Conservation (phyloP, 2,888 invertebrate species). For the Plagodis pulveraria region DNA sequence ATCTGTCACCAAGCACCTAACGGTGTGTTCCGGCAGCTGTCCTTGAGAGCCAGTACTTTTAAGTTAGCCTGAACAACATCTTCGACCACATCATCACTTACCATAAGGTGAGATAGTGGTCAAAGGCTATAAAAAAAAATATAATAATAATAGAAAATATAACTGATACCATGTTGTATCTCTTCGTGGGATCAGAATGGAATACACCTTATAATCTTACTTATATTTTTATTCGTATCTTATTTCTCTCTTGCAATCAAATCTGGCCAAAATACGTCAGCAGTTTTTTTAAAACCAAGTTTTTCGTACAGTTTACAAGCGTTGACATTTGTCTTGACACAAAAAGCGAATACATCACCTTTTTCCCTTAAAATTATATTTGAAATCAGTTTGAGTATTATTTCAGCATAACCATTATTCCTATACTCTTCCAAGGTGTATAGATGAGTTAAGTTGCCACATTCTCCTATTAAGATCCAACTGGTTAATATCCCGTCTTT, state of each 20-base stretch:
- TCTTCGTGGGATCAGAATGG: too few species aligned
- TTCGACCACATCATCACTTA: too few species aligned
- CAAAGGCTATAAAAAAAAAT: too few species aligned
- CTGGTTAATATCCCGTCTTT: slow-evolving; percentile 44
- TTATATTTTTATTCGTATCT: too few species aligned
- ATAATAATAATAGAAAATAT: too few species aligned
- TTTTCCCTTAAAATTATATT: slow-evolving; percentile 50
- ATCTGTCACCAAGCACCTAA: too few species aligned
- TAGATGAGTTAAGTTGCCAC: slow-evolving; percentile 58
- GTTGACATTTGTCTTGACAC: slow-evolving; percentile 48
- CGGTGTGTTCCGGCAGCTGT: too few species aligned
- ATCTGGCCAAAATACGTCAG: slow-evolving; percentile 45
- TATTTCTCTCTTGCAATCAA: neutral
- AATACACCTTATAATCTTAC: too few species aligned
- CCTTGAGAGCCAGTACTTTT: too few species aligned
- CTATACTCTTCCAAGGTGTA: slow-evolving; percentile 60
- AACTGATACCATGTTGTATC: too few species aligned
- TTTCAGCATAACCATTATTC: slow-evolving; percentile 58
- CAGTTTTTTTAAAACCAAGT: slow-evolving; percentile 45
- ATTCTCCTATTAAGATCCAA: slow-evolving; percentile 61
- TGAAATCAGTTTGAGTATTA: slow-evolving; percentile 53
- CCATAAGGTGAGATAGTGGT: too few species aligned
- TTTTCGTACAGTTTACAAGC: slow-evolving; percentile 58
- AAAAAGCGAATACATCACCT: slow-evolving; percentile 52
- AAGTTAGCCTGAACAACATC: too few species aligned